A percentile compares a stretch with the other conserved stretches of the same genome.
These are phyloP conservation scores for Palythoa grandiflora DNA, from an alignment of 92 coral and sea anemone species.

Conservation along the genomic window DNA sequence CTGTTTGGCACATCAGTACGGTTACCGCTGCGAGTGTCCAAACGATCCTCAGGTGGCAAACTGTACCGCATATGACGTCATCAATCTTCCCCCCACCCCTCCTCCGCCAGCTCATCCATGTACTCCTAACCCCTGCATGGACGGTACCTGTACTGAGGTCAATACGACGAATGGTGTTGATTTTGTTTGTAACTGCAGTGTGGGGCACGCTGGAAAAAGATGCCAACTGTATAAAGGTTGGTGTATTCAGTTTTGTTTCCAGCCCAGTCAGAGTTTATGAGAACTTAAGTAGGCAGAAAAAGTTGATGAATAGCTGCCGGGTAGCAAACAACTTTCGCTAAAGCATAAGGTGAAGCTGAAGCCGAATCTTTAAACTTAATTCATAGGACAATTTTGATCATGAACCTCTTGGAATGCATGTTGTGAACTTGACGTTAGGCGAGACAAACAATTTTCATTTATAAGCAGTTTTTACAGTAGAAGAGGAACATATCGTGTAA, in stretches of 20 bases:
- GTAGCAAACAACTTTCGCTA: no score
- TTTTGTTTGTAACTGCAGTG: conserved; percentile 32
- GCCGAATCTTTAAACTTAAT: no score
- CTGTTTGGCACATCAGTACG: conserved; percentile 66
- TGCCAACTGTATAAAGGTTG: conserved; percentile 12
- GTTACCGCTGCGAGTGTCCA: conserved; percentile 75
- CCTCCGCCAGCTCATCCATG: conserved; percentile 24
- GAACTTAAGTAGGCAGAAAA: no score
- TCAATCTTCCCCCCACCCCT: conserved; percentile 2
- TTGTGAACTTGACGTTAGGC: no score
- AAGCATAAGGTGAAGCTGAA: no score
- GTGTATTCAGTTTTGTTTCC: background rate
- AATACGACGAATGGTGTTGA: conserved; percentile 19
- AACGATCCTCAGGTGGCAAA: conserved; percentile 2
- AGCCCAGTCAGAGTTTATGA: background rate
- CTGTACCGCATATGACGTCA: conserved; percentile 18
- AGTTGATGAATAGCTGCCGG: no score
- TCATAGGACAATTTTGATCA: no score
- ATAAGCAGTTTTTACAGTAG: no score
- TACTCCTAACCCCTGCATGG: conserved; percentile 34
- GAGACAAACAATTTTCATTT: no score
- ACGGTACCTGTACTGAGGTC: conserved; percentile 18
- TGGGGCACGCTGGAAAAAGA: conserved; percentile 23
- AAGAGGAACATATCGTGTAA: no score
- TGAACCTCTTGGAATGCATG: no score